These are phyloP conservation scores for Polyergus mexicanus DNA, from an alignment of 1,140 invertebrate genomes.

Conservation along the genomic window DNA sequence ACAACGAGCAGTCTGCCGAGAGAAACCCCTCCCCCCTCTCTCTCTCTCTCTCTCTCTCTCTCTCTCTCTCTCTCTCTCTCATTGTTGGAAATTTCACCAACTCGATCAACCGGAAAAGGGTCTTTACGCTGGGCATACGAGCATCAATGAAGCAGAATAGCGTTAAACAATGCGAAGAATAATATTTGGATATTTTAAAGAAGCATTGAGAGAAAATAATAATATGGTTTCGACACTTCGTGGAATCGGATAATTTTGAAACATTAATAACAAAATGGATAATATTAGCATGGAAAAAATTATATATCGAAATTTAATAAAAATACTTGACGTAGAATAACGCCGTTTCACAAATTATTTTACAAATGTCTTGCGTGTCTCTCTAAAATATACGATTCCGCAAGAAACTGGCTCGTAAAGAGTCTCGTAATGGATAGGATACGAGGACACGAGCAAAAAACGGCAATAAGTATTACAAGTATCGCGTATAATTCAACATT, in stretches of 20 bases:
- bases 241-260: neutral
- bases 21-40: slow-evolving; percentile 29
- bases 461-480: neutral
- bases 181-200: neutral
- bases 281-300: neutral
- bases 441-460: neutral
- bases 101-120: slow-evolving; percentile 66
- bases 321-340: too few species aligned
- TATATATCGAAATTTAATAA: too few species aligned
- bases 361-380: too few species aligned
- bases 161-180: slow-evolving; percentile 12
- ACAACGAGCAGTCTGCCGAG: slow-evolving; percentile 51
- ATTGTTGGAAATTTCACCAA: slow-evolving; percentile 63
- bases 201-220: neutral
- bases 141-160: neutral
- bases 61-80: slow-evolving; percentile 44
- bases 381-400: neutral
- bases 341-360: too few species aligned
- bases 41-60: slow-evolving; percentile 49
- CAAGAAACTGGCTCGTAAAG: neutral
- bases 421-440: neutral
- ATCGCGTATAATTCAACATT: slow-evolving; percentile 38
- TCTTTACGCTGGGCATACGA: neutral
- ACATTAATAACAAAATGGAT: neutral
- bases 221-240: neutral